These are phyloP conservation scores for Phylloscopus whistleri DNA, from an alignment of 2,113 vertebrate genomes.

Conservation along the genomic window DNA sequence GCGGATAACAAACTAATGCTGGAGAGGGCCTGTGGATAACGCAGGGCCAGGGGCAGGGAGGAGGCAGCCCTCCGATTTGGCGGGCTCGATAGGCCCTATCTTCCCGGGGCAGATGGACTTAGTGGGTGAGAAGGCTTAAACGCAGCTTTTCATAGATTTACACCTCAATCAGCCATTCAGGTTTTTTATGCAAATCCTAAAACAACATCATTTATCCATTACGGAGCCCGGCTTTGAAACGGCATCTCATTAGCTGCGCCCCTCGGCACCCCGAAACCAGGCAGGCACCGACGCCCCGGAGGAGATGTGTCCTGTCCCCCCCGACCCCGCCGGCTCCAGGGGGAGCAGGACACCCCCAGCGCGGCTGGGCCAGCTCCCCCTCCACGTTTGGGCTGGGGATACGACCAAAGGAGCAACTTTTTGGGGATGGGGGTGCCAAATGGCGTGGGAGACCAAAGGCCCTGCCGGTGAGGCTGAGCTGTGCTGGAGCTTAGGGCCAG, in stretches of 20 bases:
- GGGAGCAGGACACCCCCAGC: no score
- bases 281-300: neutral
- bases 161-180: slow-evolving; percentile 71
- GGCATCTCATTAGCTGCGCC: neutral
- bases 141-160: slow-evolving; percentile 77
- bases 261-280: neutral
- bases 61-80: slow-evolving; percentile 40
- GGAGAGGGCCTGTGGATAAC: slow-evolving; percentile 68
- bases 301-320: neutral
- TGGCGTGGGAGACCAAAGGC: neutral
- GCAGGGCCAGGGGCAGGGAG: slow-evolving; percentile 44
- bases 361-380: neutral
- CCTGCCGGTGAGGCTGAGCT: neutral
- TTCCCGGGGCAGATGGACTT: slow-evolving; percentile 74
- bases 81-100: slow-evolving; percentile 78
- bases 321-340: neutral
- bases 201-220: slow-evolving; percentile 36
- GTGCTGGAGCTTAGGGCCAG: neutral
- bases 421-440: neutral
- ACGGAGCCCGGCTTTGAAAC: neutral
- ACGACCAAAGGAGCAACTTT: neutral
- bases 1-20: slow-evolving; percentile 76
- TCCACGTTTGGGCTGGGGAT: neutral
- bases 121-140: slow-evolving; percentile 73
- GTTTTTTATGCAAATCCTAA: slow-evolving; percentile 67